Evolutionary conservation across 2,113 vertebrate species (phyloP), one percentile per base, ranked within the genome.

Genomic region (Leucosticte australis): DNA sequence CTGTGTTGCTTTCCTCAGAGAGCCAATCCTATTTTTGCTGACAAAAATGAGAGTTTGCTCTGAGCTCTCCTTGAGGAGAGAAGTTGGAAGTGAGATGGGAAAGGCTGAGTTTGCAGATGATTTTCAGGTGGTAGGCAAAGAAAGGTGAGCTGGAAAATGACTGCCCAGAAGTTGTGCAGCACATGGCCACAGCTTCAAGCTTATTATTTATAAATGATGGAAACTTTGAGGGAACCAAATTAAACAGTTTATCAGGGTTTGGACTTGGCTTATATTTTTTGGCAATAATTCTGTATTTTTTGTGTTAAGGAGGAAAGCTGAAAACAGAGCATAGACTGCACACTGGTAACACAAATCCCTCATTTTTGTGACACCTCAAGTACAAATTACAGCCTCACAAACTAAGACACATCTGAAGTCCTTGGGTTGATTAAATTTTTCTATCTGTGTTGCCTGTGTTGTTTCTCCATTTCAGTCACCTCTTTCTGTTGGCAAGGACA

Each of bases 111-210:
- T 74, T 75, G 68, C 59, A 86, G 73, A 23, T 62, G n/a, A 83
- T 93, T 93, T 50, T 33, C 53, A 33, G 31, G 12, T 6, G 3
- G 47, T 5, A 50, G 69, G 85, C 74, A 74, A 67, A 89, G 57
- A 28, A 92, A 95, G 63, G 91, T 42, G 77, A 89, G 80, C 69
- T 81, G 89, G 74, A 55, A 79, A 94, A 92, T 46, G 20, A 35
- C 49, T 85, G 92, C 64, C 46, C 73, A 70, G 10, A 30, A 88
- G 42, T 3, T 46, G 47, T 3, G 47, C 82, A 82, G 78, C 11
- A 67, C 83, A 85, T 20, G 33, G 59, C 27, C 89, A 90, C 55
- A 39, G 64, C 16, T 91, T 74, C 89, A 26, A 63, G 14, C n/a
- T 91, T 39, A 70, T 83, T 79, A 71, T 60, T 97, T 87, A 50